Evolutionary conservation across 2,797 vertebrate species (phyloP), one percentile per base, ranked within the genome.

Genomic region (Salarias fasciatus): DNA sequence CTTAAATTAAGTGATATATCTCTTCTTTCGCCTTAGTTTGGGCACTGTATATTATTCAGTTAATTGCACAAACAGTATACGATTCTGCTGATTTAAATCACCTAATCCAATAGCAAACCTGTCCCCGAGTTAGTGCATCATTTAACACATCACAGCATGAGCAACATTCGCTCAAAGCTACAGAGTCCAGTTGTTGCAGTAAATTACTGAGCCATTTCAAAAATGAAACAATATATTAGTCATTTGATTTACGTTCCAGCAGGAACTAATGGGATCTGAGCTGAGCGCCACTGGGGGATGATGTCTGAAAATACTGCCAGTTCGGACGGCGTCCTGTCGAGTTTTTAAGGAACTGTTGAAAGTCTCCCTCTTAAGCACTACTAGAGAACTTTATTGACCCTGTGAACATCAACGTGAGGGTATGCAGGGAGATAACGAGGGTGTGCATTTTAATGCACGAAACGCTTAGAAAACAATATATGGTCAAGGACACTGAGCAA

Each of bases 91-190:
- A 24, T 24, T 24, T 24, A 24, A 24, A 24, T 24, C 18, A 18
- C 18, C 18, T 24, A 24, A 24, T 24, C 18, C 18, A 24, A 24
- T 3, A 24, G 18, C 2, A 42, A 38, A 31, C 24, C 44, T 54
- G 15, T 29, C 37, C 30, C 53, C 51, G 12, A 44, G 48, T 18
- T 50, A 53, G 54, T 31, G 58, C 12, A 31, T 28, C 51, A 41
- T 57, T 35, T 15, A 56, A 37, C 38, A 18, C 15, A 14, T 24
- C 33, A 31, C 24, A 29, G 24, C 10, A n/a, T 15, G 45, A 44
- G 13, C 7, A 14, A 49, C 7, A 0, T 31, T 29, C 37, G 15
- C n/a, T 44, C 33, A 41, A 43, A 57, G 12, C 15, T 11, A 10
- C 28, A 46, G 12, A n/a, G 14, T 43, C 18, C 6, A 14, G 12